Conservation (phyloP, 2,888 invertebrate genomes). For the Agonopterix alstromeriana region DNA sequence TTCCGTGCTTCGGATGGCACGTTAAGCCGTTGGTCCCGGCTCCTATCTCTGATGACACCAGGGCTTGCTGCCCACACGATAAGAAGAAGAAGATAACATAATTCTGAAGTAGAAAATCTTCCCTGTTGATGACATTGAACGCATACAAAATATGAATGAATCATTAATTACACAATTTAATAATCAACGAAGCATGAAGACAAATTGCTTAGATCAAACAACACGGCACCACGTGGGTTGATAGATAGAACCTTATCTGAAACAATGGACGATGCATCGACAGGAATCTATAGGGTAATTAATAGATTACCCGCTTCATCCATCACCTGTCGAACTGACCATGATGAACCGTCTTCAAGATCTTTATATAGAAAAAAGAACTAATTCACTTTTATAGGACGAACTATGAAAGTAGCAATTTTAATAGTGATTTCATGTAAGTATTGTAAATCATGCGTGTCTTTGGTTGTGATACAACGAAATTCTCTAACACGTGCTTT, state of each 20-base stretch:
- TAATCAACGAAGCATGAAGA: constrained; percentile 53
- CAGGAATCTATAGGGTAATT: constrained; percentile 62
- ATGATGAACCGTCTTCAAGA: background rate
- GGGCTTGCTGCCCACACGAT: too few species aligned
- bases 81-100: too few species aligned
- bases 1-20: too few species aligned
- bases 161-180: constrained; percentile 24
- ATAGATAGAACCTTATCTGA: constrained; percentile 51
- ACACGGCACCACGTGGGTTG: constrained; percentile 67
- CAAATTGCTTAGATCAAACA: constrained; percentile 57
- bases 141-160: constrained; percentile 8
- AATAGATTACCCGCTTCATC: constrained; percentile 60
- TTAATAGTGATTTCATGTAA: too few species aligned
- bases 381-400: too few species aligned
- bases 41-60: too few species aligned
- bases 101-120: background rate
- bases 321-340: constrained; percentile 42
- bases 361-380: too few species aligned
- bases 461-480: too few species aligned
- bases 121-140: constrained; percentile 1
- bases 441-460: too few species aligned
- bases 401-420: too few species aligned
- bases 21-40: too few species aligned
- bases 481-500: too few species aligned
- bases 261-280: constrained; percentile 62